Percentiles rank a stretch among this genome's conserved stretches.
Conservation (phyloP, 2,888 invertebrate genomes). For the Dicycla oo region DNA sequence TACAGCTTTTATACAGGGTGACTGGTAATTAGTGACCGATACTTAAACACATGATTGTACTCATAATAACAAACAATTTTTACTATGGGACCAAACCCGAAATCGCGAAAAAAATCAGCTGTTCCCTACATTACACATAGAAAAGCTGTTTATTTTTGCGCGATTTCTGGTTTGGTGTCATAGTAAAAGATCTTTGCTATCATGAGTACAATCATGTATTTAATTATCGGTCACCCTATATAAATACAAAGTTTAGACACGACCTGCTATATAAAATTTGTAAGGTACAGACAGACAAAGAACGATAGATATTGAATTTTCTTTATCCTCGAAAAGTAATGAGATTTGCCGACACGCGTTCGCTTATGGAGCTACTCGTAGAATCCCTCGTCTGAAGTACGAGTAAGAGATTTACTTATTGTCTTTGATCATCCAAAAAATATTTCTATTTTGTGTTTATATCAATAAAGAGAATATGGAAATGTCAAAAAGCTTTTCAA, state of each 20-base stretch:
- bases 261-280: conserved; percentile 75
- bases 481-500: conserved; percentile 47
- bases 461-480: conserved; percentile 53
- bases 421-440: conserved; percentile 79
- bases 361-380: conserved; percentile 76
- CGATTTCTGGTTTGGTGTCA: too few species aligned
- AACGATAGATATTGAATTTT: conserved; percentile 84
- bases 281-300: conserved; percentile 75
- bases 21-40: too few species aligned
- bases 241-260: conserved; percentile 66
- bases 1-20: conserved; percentile 23
- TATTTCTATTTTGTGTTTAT: conserved; percentile 61
- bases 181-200: too few species aligned
- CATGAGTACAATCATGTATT: too few species aligned
- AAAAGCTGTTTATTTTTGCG: too few species aligned
- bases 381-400: conserved; percentile 71
- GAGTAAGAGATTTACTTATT: conserved; percentile 75
- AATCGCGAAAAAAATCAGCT: too few species aligned
- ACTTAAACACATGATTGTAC: too few species aligned
- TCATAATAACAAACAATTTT: too few species aligned
- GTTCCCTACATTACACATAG: too few species aligned
- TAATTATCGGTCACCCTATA: too few species aligned
- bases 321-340: conserved; percentile 84
- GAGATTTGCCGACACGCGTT: conserved; percentile 84
- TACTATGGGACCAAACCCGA: too few species aligned